Conservation (phyloP, 2,888 invertebrate genomes). For the Andrena hattorfiana region DNA sequence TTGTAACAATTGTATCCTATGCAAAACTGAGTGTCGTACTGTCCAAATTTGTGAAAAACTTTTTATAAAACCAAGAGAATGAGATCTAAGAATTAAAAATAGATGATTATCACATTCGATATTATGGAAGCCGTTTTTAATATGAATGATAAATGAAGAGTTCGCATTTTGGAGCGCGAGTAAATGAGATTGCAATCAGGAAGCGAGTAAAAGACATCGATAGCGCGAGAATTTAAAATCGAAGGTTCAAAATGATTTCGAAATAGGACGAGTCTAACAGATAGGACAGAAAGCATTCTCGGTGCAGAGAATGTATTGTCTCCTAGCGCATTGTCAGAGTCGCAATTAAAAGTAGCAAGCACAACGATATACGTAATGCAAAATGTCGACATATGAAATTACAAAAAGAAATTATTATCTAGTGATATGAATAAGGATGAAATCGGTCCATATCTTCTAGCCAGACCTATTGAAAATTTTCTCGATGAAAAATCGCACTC, state of each 20-base stretch:
- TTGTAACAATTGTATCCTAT: slow-evolving; percentile 49
- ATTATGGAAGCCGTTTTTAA: slow-evolving; percentile 24
- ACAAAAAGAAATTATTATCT: slow-evolving; percentile 53
- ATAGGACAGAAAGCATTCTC: slow-evolving; percentile 37
- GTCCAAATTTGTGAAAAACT: slow-evolving; percentile 43
- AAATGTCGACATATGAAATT: slow-evolving; percentile 51
- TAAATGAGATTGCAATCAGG: slow-evolving; percentile 14
- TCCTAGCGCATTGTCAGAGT: slow-evolving; percentile 35
- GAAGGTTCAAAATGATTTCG: slow-evolving; percentile 17
- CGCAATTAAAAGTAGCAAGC: slow-evolving; percentile 39
- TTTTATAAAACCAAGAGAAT: slow-evolving; percentile 23
- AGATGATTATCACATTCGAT: not conserved
- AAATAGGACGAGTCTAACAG: slow-evolving; percentile 14
- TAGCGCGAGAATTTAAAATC: slow-evolving; percentile 4
- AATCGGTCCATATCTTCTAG: slow-evolving; percentile 55
- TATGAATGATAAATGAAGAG: slow-evolving; percentile 27
- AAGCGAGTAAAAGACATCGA: slow-evolving; percentile 21
- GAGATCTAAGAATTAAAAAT: slow-evolving; percentile 11
- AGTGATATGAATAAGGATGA: slow-evolving; percentile 55
- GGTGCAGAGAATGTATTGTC: slow-evolving; percentile 50
- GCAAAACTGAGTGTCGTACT: slow-evolving; percentile 61
- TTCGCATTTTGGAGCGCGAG: slow-evolving; percentile 5
- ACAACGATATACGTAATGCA: slow-evolving; percentile 57
- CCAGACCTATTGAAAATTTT: slow-evolving; percentile 52
- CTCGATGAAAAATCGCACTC: slow-evolving; percentile 54